Conservation (phyloP, 2,113 vertebrate genomes). For the Channa argus region DNA sequence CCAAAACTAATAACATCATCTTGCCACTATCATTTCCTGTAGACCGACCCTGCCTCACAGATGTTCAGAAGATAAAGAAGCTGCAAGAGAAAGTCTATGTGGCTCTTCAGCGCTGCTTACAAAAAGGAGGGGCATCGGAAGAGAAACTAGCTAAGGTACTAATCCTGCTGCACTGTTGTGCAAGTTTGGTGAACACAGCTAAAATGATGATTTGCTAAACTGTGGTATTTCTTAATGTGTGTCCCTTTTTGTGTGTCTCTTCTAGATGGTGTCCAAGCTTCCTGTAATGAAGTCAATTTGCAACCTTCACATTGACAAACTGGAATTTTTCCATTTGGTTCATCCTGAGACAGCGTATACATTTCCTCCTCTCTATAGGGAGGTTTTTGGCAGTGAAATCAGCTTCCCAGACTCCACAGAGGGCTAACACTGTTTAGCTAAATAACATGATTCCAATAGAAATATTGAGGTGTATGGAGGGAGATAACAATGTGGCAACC, state of each 20-base stretch:
- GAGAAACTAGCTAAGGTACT: constrained; percentile 90
- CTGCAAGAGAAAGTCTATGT: constrained; percentile 91
- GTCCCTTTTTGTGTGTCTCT: constrained; percentile 1
- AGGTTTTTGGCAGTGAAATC: constrained; percentile 91
- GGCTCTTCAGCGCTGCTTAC: constrained; percentile 88
- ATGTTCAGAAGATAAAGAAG: constrained; percentile 90
- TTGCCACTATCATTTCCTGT: background rate
- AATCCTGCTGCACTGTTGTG: background rate
- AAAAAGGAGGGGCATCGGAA: constrained; percentile 84
- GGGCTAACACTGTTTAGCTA: constrained; percentile 76
- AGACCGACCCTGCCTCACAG: constrained; percentile 90
- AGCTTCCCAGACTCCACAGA: constrained; percentile 87
- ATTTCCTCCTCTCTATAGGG: constrained; percentile 91
- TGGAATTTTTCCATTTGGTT: constrained; percentile 91
- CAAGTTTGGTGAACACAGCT: background rate
- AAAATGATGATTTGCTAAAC: background rate
- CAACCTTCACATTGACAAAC: constrained; percentile 92
- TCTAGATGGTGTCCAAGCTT: constrained; percentile 90
- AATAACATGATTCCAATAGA: constrained; percentile 37
- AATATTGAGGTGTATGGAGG: constrained; percentile 51
- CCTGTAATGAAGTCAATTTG: constrained; percentile 92
- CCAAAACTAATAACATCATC: background rate
- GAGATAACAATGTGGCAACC: constrained; percentile 65
- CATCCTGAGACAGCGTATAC: constrained; percentile 89
- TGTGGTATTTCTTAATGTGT: background rate